Evolutionary conservation across 2,888 invertebrate genomes (phyloP), one percentile per base, ranked within the genome.

Genomic region (Hyposoter didymator): DNA sequence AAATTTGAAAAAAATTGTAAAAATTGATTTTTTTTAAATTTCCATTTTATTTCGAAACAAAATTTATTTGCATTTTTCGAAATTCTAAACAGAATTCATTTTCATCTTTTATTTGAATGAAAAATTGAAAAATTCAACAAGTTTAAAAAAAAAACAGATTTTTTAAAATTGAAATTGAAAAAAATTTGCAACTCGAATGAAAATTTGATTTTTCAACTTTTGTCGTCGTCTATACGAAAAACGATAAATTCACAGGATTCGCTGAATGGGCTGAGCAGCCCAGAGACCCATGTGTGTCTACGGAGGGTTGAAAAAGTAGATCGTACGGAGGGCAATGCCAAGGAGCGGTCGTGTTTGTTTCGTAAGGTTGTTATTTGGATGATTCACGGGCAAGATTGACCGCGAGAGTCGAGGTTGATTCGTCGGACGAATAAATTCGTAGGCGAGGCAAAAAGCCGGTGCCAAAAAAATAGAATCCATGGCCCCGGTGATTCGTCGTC

Each of bases 311-410:
- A 35, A 35, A 35, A 35, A 35, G 35, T 35, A 35, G 35, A 59
- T 70, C 49, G 43, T 49, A 35, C 8, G 19, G 47, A 70, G 87
- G 88, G 85, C 90, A 88, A 89, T 89, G 90, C 86, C 90, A 92
- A 91, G 91, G 91, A 90, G 91, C 86, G 89, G 89, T 88, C 88
- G 88, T 88, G 87, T 82, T 86, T 66, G 83, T 85, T 85, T 86
- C 78, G 83, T 52, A 84, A 86, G 79, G 22, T 75, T 43, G 55
- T 75, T 47, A 55, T 75, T 79, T 52, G 22, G 35, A 72, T 86
- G 84, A 86, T 83, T 84, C 82, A 84, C 82, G 70, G 64, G 59
- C 62, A 69, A 69, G 84, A 84, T 79, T 81, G 83, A 85, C 64
- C 49, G 59, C 49, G 59, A 55, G 73, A 79, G 74, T 74, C 78